Conservation (phyloP, 2,888 invertebrate species). For the Sylvicola cinctus region DNA sequence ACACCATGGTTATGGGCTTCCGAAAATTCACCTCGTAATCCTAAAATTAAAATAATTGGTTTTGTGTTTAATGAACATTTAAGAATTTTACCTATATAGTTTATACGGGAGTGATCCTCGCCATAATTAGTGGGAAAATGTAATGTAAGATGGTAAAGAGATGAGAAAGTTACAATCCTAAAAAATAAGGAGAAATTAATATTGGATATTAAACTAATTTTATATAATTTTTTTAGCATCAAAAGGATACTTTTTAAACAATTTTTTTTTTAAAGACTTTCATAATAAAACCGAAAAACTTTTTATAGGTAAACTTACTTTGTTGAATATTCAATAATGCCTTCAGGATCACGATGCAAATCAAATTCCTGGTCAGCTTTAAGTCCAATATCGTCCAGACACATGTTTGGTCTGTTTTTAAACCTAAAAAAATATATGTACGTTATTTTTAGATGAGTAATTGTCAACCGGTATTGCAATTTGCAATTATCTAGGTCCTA, state of each 20-base stretch:
- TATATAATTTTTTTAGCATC: too few species aligned
- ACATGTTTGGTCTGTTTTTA: slow-evolving; percentile 86
- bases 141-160: slow-evolving; percentile 70
- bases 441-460: too few species aligned
- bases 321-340: slow-evolving; percentile 68
- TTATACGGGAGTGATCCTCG: slow-evolving; percentile 60
- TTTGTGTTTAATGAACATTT: not conserved
- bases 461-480: too few species aligned
- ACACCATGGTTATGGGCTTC: slow-evolving; percentile 73
- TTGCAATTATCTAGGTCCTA: too few species aligned
- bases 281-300: too few species aligned
- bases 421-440: slow-evolving; percentile 37
- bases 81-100: slow-evolving; percentile 49
- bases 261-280: too few species aligned
- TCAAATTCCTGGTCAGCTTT: slow-evolving; percentile 81
- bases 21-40: slow-evolving; percentile 74
- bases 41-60: slow-evolving; percentile 9
- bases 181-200: slow-evolving; percentile 15
- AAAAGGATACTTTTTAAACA: too few species aligned
- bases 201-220: too few species aligned
- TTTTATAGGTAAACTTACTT: too few species aligned
- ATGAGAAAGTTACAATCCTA: slow-evolving; percentile 83
- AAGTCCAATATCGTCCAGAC: slow-evolving; percentile 65
- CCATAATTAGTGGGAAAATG: slow-evolving; percentile 85
- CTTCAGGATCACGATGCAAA: slow-evolving; percentile 54